Evolutionary conservation across 2,797 vertebrate species (phyloP), one percentile per base, ranked within the genome.

Genomic region (Cossypha caffra): DNA sequence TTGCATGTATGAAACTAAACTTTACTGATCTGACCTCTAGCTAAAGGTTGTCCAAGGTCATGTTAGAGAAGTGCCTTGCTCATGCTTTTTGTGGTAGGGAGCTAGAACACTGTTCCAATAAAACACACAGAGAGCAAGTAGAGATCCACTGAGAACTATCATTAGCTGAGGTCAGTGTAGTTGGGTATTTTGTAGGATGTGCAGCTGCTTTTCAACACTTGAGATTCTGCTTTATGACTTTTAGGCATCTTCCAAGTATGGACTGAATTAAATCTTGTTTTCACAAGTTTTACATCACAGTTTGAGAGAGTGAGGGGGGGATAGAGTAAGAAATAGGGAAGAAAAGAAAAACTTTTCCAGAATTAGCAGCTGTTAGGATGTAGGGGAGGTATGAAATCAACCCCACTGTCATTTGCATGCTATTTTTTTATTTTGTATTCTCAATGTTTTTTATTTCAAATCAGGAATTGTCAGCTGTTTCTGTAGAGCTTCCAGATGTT

Each of bases 401-500:
- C 75, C 5, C 26, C 2, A 9, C 62, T 88, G 62, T 35, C 2
- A 35, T 52, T 87, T 77, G 20, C 4, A 2, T 57, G 10, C 37
- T 47, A 0, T 15, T 68, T 88, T 84, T 85, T 88, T 57, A 33
- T 66, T 83, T 54, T 74, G 3, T 89, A 14, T 71, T 93, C n/a
- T 88, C 19, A 66, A 31, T 92, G 9, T 77, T 54, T 83, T 97
- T 55, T 95, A 2, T 96, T 76, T 76, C 29, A 61, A 91, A 94
- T 90, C 94, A 98, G 98, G 98, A 98, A 59, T 90, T 98, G 84
- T 97, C 98, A 29, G 98, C 98, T 76, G 95, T 99, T 91, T 98
- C 99, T 47, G 93, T 92, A 64, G 99, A 99, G 29, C 97, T 99
- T 93, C 98, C 98, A 86, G 99, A 99, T 96, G 97, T 99, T 79